Conservation (phyloP, 2,888 invertebrate species). For the Hydraecia micacea region DNA sequence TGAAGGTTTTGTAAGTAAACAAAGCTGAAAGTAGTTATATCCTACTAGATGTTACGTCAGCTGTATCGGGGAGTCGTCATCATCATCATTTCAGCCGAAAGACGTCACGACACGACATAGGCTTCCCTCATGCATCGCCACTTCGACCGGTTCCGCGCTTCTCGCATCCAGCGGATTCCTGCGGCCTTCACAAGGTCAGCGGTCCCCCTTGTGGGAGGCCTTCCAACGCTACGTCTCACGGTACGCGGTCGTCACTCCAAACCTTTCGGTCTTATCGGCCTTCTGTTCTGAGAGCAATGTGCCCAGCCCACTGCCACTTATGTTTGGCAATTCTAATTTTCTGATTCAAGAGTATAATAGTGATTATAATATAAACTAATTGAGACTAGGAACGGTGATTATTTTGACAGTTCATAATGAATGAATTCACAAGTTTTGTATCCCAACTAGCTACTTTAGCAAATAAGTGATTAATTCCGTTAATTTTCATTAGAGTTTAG, state of each 20-base stretch:
- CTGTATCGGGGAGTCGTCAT: neutral
- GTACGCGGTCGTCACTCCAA: neutral
- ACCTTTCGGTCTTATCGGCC: neutral
- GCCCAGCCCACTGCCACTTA: neutral
- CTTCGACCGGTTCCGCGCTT: neutral
- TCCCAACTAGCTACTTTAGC: neutral
- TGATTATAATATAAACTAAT: too few relatives aligned
- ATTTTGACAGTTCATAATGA: neutral
- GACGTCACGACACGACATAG: neutral
- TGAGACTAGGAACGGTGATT: neutral
- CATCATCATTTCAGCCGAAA: neutral
- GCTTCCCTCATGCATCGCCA: neutral
- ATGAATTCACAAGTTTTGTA: constrained; percentile 2
- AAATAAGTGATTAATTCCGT: constrained; percentile 1
- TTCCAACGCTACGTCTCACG: neutral
- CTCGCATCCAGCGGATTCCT: neutral
- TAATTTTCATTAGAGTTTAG: constrained; percentile 21
- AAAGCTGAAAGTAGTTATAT: neutral
- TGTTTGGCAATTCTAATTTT: neutral
- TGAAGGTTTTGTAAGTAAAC: constrained; percentile 12
- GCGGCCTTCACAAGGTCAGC: neutral
- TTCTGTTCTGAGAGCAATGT: neutral
- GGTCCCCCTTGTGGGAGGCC: neutral
- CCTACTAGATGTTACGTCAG: neutral
- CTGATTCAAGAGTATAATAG: neutral